Percentiles rank a stretch among this genome's conserved stretches.
Conservation (phyloP, 2,113 vertebrate genomes). For the Gulo gulo region DNA sequence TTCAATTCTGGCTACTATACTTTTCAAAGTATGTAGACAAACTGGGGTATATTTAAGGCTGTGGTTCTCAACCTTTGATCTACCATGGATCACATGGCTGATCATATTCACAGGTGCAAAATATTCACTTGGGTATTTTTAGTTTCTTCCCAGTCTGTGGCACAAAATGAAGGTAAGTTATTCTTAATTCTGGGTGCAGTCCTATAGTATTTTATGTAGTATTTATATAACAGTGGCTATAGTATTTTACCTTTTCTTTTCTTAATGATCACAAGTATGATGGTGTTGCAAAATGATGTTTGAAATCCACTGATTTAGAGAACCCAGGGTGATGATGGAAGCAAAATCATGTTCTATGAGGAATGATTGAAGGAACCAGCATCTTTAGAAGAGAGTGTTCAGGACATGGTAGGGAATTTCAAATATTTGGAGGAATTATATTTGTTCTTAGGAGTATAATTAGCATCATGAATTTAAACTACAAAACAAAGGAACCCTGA, state of each 20-base stretch:
- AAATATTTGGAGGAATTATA: neutral
- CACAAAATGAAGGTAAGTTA: neutral
- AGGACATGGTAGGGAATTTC: neutral
- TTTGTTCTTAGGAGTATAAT: neutral
- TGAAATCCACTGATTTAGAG: neutral
- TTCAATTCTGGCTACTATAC: neutral
- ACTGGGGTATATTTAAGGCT: neutral
- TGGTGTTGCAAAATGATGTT: neutral
- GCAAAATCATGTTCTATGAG: neutral
- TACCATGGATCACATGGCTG: neutral
- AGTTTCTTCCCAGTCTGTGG: neutral
- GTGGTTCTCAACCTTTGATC: neutral
- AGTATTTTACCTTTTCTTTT: neutral
- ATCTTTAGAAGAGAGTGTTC: neutral
- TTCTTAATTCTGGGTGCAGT: neutral
- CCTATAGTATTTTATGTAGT: neutral
- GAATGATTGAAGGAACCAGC: neutral
- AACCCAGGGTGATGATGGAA: neutral
- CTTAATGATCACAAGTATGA: neutral
- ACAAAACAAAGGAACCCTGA: neutral
- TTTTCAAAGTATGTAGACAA: neutral
- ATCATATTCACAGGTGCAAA: neutral
- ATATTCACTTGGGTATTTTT: neutral
- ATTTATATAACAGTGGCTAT: neutral
- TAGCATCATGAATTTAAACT: neutral